Evolutionary conservation across 1,140 invertebrate species (phyloP).

Genomic region (Batillaria attramentaria): DNA sequence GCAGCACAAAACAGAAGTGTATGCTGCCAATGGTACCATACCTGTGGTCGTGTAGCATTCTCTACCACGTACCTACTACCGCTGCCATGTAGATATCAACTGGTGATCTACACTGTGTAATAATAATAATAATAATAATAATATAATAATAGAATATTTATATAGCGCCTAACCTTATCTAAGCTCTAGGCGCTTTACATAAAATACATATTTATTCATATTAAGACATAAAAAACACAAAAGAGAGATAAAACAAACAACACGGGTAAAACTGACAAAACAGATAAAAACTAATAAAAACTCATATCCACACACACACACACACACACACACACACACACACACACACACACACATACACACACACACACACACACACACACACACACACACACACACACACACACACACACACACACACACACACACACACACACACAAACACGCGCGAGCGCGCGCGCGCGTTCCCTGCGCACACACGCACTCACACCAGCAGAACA

Average conservation of each 20-base stretch:
- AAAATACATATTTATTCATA: too few species aligned
- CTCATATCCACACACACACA: background rate
- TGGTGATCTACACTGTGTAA: background rate
- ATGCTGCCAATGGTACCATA: too few species aligned
- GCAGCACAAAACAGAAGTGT: background rate
- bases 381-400: background rate
- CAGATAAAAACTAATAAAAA: too few species aligned
- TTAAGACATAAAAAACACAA: too few species aligned
- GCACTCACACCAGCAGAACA: background rate
- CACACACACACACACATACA: background rate
- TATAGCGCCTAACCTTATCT: too few species aligned
- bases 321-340: background rate
- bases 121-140: background rate
- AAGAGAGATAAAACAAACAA: background rate
- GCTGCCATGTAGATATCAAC: background rate
- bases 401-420: background rate
- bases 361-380: background rate
- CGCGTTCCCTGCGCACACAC: background rate
- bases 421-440: background rate
- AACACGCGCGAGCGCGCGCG: too few species aligned
- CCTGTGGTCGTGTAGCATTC: too few species aligned
- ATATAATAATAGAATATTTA: too few species aligned
- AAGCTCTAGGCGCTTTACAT: too few species aligned
- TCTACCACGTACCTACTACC: too few species aligned
- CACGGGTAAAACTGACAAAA: too few species aligned